phyloP scores from a whole-genome alignment of 2,113 vertebrate species.

The Petaurus breviceps region DNA sequence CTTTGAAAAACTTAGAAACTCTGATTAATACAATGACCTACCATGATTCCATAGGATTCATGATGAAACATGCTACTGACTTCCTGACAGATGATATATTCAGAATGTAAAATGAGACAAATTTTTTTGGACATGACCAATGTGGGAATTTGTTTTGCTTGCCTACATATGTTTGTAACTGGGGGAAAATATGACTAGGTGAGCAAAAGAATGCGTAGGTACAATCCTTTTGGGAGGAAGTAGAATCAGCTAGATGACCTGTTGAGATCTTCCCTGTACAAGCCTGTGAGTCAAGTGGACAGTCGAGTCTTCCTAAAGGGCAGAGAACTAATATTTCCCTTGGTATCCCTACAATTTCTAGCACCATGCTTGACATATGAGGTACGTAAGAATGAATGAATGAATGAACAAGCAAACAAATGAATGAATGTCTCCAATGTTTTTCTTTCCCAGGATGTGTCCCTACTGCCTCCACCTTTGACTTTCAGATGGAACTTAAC shows the following conservation, averaged over 20 bases:
- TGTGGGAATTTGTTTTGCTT: neutral
- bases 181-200: neutral
- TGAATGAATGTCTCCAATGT: neutral
- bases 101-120: neutral
- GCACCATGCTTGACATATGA: neutral
- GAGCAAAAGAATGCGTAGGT: neutral
- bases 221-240: neutral
- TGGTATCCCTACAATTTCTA: neutral
- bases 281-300: neutral
- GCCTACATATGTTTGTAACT: neutral
- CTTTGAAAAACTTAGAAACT: neutral
- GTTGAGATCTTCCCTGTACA: neutral
- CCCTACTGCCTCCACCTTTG: neutral
- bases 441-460: constrained; percentile 51
- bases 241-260: neutral
- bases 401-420: neutral
- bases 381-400: neutral
- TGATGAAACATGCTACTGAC: neutral
- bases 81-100: neutral
- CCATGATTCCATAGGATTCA: neutral
- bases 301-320: neutral
- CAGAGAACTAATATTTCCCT: neutral
- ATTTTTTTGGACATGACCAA: neutral
- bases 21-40: neutral
- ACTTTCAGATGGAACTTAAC: constrained; percentile 73